Evolutionary conservation across 2,113 vertebrate species (phyloP).

Genomic region (Carassius auratus): DNA sequence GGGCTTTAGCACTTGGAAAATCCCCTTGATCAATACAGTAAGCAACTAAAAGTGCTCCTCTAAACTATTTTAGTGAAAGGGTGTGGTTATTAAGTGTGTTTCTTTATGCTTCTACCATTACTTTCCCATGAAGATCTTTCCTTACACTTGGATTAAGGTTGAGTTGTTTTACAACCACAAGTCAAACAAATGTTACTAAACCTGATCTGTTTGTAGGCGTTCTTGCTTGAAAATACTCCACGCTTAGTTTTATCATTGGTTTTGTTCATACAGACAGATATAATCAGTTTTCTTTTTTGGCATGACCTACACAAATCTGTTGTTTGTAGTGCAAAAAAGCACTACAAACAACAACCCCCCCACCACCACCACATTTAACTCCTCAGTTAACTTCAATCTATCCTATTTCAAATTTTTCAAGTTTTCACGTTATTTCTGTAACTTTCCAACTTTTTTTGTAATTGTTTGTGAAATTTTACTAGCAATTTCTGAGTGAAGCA

Average conservation of each 20-base stretch:
- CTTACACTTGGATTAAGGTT: constrained; percentile 19
- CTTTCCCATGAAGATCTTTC: constrained; percentile 29
- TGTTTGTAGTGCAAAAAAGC: not conserved
- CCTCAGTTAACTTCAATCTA: no score
- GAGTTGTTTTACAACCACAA: constrained; percentile 24
- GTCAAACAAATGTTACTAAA: constrained; percentile 17
- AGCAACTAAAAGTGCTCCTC: not conserved
- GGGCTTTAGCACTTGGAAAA: not conserved
- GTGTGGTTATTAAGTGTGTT: constrained; percentile 7
- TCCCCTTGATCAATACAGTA: constrained; percentile 14
- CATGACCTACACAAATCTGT: not conserved
- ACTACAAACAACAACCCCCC: no score
- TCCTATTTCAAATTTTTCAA: not conserved
- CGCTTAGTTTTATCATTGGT: not conserved
- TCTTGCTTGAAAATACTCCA: not conserved
- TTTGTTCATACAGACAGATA: not conserved
- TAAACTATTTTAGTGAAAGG: constrained; percentile 16
- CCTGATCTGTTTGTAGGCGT: not conserved
- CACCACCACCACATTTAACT: no score
- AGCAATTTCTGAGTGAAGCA: no score
- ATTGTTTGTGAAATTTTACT: no score
- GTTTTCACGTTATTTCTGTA: not conserved
- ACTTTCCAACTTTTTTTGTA: no score
- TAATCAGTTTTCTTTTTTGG: not conserved
- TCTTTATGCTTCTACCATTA: not conserved